Conservation (phyloP, 2,888 invertebrate genomes). For the Imbricaverruca yamaguchii region DNA sequence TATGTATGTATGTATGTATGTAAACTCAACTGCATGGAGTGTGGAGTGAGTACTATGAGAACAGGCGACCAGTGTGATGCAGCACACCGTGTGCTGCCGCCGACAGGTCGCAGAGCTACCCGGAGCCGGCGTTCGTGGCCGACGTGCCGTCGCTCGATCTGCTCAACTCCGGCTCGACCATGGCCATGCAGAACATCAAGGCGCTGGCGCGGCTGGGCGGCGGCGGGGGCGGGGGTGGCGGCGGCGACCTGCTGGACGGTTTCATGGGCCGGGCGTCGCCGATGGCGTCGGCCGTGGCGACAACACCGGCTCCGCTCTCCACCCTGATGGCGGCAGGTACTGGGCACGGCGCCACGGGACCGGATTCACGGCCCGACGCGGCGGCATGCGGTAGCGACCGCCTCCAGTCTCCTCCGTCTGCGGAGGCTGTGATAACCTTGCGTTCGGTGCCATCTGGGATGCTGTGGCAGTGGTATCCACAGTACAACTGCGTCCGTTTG, state of each 20-base stretch:
- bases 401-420: too few species aligned
- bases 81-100: neutral
- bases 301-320: constrained; percentile 34
- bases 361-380: too few species aligned
- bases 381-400: too few species aligned
- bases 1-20: too few species aligned
- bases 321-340: constrained; percentile 8
- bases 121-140: constrained; percentile 36
- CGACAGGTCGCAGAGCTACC: constrained; percentile 10
- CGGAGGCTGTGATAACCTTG: too few species aligned
- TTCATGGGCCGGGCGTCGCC: constrained; percentile 34
- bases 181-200: constrained; percentile 77
- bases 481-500: too few species aligned
- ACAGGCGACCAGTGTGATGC: too few species aligned
- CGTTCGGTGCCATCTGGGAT: too few species aligned
- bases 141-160: constrained; percentile 48
- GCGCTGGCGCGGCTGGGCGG: constrained; percentile 77
- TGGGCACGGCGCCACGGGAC: neutral
- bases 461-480: too few species aligned
- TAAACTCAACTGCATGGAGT: too few species aligned
- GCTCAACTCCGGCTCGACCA: constrained; percentile 62
- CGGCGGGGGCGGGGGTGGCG: constrained; percentile 29
- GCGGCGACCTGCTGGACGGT: constrained; percentile 45
- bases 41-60: too few species aligned
- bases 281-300: constrained; percentile 55